Base-by-base conservation (phyloP, 2,888 invertebrate species). In the Crematogaster levior region DNA sequence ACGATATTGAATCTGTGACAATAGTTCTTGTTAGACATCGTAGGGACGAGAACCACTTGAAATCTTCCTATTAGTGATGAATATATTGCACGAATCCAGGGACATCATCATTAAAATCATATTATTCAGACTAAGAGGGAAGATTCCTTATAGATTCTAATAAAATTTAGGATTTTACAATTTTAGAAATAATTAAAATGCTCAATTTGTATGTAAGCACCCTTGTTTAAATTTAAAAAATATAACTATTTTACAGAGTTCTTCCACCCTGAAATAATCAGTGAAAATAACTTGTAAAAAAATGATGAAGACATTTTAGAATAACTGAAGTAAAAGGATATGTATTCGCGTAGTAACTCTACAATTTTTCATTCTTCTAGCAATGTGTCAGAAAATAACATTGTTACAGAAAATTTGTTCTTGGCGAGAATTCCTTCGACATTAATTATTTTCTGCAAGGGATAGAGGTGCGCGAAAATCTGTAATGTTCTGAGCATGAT, bases 11-110 rank as follows among this genome's bases (percentile, higher is more conserved):
- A 43, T 43, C 68, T 40, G 34, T 24, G 56, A 79, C 70, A 56
- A 79, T 79, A 53, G 56, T 79, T 79, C 77, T 70, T 77, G 77
- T 56, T 79, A 79, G 68, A 68, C 43, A 58, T 58, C 70, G n/a
- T 34, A 30, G 43, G 12, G 24, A 27, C 12, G 77, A 68, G 77
- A 68, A 46, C 18, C 34, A 51, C 43, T 56, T 43, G 70, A 27
- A 58, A 79, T 56, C 48, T 18, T 51, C 43, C 60, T 24, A 37
- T 74, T 24, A 43, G 30, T 27, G 53, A 30, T 56, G 56, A 56
- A 75, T 66, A 24, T 40, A n/a, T 84, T 79, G 43, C 70, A 40
- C 43, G 81, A 48, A 77, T 80, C 68, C 53, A 30, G 43, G 21
- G 37, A 43, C 24, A 58, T 60, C 40, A 27, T 75, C 66, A 43